phyloP scores from a whole-genome alignment of 2,888 invertebrate species.

The Apamea epomidion region DNA sequence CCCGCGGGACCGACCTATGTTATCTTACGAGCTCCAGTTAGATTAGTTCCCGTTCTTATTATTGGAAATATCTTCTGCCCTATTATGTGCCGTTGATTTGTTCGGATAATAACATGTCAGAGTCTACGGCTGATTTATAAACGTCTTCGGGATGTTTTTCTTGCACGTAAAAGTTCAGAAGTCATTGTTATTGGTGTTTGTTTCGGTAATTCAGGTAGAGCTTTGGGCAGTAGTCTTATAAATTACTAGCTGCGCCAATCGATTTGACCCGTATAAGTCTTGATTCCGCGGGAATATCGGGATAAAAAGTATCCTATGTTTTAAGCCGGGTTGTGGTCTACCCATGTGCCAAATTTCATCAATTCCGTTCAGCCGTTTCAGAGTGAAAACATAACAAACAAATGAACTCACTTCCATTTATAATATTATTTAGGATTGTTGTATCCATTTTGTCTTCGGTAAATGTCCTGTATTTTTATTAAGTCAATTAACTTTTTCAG shows the following conservation, averaged over 20 bases:
- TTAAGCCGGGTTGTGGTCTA: not conserved
- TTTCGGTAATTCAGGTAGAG: not conserved
- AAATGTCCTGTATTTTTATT: not conserved
- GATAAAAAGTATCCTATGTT: not conserved
- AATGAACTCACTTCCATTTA: not conserved
- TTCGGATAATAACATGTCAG: conserved; percentile 63
- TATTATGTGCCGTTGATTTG: conserved; percentile 73
- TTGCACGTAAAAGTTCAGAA: conserved; percentile 20
- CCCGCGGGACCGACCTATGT: conserved; percentile 80
- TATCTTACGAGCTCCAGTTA: conserved; percentile 87
- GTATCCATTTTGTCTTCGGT: not conserved
- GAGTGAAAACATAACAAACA: not conserved
- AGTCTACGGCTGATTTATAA: conserved; percentile 55
- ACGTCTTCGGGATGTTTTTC: conserved; percentile 34
- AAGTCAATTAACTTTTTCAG: not conserved
- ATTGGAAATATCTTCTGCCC: conserved; percentile 72
- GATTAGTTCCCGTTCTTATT: conserved; percentile 88
- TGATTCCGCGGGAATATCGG: not conserved
- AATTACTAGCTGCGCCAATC: not conserved
- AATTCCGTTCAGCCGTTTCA: not conserved
- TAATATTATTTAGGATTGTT: not conserved
- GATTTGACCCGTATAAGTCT: too few species aligned
- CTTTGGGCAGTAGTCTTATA: not conserved
- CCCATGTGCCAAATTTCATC: not conserved
- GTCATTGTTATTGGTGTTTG: conserved; percentile 36